phyloP scores from a whole-genome alignment of 2,888 invertebrate species.

The Phymatocera aterrima region DNA sequence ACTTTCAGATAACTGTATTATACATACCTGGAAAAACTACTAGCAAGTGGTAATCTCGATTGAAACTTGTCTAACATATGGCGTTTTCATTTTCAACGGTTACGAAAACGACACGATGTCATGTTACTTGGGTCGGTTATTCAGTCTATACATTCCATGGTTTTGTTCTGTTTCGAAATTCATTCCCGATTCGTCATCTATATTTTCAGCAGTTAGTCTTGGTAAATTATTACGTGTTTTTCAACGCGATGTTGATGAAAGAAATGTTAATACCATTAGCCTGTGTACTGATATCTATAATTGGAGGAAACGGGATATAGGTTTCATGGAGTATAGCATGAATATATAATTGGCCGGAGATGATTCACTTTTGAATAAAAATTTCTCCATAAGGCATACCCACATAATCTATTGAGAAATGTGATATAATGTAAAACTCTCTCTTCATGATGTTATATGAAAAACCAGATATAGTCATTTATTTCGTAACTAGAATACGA shows the following conservation, averaged over 20 bases:
- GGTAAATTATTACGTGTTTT: too few relatives aligned
- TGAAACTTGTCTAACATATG: neutral
- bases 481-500: neutral
- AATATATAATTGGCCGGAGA: neutral
- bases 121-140: neutral
- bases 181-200: too few relatives aligned
- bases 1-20: conserved; percentile 31
- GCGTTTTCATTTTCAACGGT: neutral
- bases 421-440: neutral
- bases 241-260: too few relatives aligned
- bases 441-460: neutral
- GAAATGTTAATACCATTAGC: too few relatives aligned
- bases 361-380: neutral
- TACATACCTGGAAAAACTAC: neutral
- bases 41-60: conserved; percentile 6
- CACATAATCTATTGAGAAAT: neutral
- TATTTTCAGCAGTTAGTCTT: too few relatives aligned
- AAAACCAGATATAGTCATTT: neutral
- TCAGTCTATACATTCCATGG: neutral
- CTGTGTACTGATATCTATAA: too few relatives aligned
- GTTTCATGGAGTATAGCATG: neutral
- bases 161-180: neutral
- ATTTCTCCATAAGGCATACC: neutral
- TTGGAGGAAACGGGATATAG: neutral
- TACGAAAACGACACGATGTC: too few relatives aligned